A percentile compares a stretch with the other conserved stretches of the same genome.
These are phyloP conservation scores for Xenopus tropicalis DNA, from an alignment of 2,113 vertebrate genomes.

Conservation along the genomic window DNA sequence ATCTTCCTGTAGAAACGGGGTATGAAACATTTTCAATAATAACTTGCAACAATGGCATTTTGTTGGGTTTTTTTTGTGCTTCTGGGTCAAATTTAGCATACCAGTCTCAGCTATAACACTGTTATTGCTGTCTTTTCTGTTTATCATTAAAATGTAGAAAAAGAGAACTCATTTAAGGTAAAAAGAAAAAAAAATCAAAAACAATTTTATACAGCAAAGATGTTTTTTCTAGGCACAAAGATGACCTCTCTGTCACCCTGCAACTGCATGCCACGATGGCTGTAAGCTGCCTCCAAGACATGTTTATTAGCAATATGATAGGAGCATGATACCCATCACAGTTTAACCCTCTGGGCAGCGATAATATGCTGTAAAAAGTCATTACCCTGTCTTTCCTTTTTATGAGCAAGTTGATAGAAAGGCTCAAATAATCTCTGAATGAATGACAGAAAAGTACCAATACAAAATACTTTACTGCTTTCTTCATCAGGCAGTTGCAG, in stretches of 20 bases:
- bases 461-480: neutral
- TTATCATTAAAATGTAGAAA: conserved; percentile 5
- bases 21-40: neutral
- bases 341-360: conserved; percentile 7
- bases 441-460: conserved; percentile 1
- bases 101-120: no score
- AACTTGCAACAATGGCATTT: neutral
- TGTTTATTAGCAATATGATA: conserved; percentile 39
- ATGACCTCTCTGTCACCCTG: conserved; percentile 27
- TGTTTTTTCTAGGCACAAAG: conserved; percentile 9
- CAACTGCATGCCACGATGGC: conserved; percentile 18
- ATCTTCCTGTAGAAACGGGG: no score
- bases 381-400: conserved; percentile 21
- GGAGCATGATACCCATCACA: neutral
- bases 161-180: conserved; percentile 1
- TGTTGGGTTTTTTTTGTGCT: neutral
- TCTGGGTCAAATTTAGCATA: neutral
- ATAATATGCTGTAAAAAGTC: conserved; percentile 19
- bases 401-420: conserved; percentile 18
- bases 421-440: conserved; percentile 2
- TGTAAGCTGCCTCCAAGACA: conserved; percentile 21
- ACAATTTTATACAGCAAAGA: neutral
- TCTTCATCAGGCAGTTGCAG: neutral
- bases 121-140: no score
- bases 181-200: no score